These are phyloP conservation scores for Petrosia ficiformis DNA, from an alignment of 37 sponge, comb jelly and placozoan species.

Conservation along the genomic window DNA sequence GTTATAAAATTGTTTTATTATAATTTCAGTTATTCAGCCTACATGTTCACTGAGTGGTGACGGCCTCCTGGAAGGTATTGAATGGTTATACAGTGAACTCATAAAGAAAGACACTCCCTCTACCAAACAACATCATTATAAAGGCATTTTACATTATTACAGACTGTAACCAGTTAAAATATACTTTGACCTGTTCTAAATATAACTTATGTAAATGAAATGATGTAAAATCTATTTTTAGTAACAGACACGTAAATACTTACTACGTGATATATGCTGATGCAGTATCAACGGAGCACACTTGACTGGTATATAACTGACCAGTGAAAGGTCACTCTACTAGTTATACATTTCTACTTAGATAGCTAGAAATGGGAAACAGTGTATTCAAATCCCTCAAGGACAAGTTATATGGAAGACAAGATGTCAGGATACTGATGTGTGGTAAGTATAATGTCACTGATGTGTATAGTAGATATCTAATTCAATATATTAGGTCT, in stretches of 20 bases:
- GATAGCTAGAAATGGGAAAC: not conserved
- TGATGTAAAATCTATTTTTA: no score
- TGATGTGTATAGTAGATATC: no score
- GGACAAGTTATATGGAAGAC: constrained; percentile 9
- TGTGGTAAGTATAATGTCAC: constrained; percentile 43
- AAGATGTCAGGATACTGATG: constrained; percentile 56
- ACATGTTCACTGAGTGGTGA: constrained; percentile 67
- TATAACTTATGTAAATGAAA: no score
- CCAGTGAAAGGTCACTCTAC: not conserved
- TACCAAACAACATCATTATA: no score
- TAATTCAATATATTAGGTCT: constrained; percentile 44
- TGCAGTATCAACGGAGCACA: no score
- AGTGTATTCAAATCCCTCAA: not conserved
- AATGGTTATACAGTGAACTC: constrained; percentile 45
- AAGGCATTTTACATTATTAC: no score
- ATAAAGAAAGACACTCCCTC: not conserved
- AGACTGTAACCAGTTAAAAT: no score
- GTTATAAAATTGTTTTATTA: no score
- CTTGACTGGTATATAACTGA: no score
- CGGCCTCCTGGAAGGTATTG: constrained; percentile 80
- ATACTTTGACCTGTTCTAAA: no score
- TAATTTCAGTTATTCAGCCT: constrained; percentile 51
- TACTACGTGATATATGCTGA: no score
- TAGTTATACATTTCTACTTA: not conserved
- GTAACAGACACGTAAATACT: no score